Conservation (phyloP, 2,113 vertebrate species). For the Ploceus nigricollis region DNA sequence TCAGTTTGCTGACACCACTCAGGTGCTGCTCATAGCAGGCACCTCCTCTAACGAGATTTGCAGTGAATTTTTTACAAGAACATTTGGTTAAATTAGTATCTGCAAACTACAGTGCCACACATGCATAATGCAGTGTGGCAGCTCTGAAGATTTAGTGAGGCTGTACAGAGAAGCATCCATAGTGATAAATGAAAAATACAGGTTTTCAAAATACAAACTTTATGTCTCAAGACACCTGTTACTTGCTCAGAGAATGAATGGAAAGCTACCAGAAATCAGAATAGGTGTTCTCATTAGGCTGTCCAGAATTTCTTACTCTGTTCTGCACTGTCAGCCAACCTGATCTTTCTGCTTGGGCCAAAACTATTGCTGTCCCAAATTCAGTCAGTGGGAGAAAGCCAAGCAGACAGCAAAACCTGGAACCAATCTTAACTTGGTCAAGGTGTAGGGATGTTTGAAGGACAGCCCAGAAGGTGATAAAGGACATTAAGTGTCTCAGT, state of each 20-base stretch:
- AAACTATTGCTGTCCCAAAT: not conserved
- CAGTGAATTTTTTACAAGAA: not conserved
- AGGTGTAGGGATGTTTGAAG: not conserved
- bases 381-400: not conserved
- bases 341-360: not conserved
- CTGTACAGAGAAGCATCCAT: constrained; percentile 29
- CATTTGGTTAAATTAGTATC: constrained; percentile 11
- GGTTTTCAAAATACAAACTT: constrained; percentile 47
- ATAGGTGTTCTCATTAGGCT: not conserved
- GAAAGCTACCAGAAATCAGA: constrained; percentile 43
- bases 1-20: not conserved
- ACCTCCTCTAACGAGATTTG: not conserved
- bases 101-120: constrained; percentile 15
- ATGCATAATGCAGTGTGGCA: constrained; percentile 46
- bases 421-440: not conserved
- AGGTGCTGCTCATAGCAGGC: not conserved
- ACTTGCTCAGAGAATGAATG: constrained; percentile 29
- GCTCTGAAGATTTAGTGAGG: constrained; percentile 40
- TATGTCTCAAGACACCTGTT: constrained; percentile 21
- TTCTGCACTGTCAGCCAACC: not conserved
- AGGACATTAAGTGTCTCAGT: not conserved
- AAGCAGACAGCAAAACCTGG: not conserved
- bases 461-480: not conserved
- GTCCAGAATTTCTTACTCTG: not conserved
- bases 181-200: constrained; percentile 36